Evolutionary conservation across 2,113 vertebrate species (phyloP), one percentile per base, ranked within the genome.

Genomic region (Dipodomys merriami): DNA sequence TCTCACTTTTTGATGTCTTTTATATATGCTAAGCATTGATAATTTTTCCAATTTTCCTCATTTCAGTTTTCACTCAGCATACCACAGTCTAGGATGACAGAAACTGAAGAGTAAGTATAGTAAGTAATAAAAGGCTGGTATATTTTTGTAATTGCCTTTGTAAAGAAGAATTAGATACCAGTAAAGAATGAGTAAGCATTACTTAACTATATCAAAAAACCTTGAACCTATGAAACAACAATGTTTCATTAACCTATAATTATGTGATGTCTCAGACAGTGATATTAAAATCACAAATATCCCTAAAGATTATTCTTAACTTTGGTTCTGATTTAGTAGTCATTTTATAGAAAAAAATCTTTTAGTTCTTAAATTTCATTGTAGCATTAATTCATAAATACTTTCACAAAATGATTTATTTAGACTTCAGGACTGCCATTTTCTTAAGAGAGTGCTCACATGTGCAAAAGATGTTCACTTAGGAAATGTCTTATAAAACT

Each of bases 351-450:
- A 78, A 39, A 88, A 86, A 67, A 91, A 67, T 67, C 30, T 79
- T 30, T 60, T 23, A 65, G 7, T 71, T 13, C 22, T 90, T 62
- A 57, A 72, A 57, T 78, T 88, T 84, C 64, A 7, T 79, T 23
- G 13, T 29, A 27, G 9, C 22, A 39, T 53, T 67, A 49, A 62
- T 79, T 74, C 49, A 65, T 83, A 71, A 94, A 57, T 78, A 79
- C 90, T 83, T 93, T 88, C 12, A 82, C 90, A 85, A 1, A 83
- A 83, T 22, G 7, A 53, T 44, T 79, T 65, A 46, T 77, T 72
- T 86, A 53, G 33, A 91, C 6, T 60, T 83, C 29, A 29, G 2
- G 25, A 4, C 49, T 88, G 11, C 7, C 29, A n/a, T 62, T 91
- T 94, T 39, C 60, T 79, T 82, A 35, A 87, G 8, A 88, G 60